Evolutionary conservation across 2,888 invertebrate species (phyloP).

Genomic region (Pseudococcus longispinus): DNA sequence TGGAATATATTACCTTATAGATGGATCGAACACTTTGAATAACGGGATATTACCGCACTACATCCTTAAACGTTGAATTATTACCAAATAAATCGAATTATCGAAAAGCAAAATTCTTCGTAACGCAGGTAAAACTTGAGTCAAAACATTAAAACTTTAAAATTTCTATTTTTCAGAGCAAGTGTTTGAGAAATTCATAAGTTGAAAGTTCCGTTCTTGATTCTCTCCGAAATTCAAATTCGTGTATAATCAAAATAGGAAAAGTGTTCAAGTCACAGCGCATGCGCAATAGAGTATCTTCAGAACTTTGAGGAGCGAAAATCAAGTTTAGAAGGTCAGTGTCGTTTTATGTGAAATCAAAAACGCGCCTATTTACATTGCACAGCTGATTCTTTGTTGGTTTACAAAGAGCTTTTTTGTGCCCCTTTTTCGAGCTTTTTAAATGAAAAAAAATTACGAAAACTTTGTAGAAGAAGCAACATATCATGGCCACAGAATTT

Average conservation of each 20-base stretch:
- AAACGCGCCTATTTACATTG: slow-evolving; percentile 20
- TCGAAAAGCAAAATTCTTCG: background rate
- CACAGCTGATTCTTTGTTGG: background rate
- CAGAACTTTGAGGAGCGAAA: too few species aligned
- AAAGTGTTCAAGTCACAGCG: slow-evolving; percentile 29
- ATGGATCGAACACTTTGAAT: background rate
- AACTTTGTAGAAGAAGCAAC: background rate
- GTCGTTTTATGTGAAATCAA: background rate
- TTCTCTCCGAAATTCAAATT: background rate
- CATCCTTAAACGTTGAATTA: background rate
- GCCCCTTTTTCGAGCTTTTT: too few species aligned
- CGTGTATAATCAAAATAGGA: slow-evolving; percentile 23
- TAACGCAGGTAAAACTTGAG: background rate
- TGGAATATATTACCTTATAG: background rate
- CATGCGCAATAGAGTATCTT: slow-evolving; percentile 10
- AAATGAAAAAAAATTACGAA: too few species aligned
- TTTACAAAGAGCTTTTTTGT: too few species aligned
- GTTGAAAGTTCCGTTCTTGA: slow-evolving; percentile 20
- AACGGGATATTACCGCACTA: slow-evolving; percentile 5
- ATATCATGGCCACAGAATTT: too few species aligned
- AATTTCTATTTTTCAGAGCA: background rate
- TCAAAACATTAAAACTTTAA: background rate
- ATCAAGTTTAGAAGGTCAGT: background rate
- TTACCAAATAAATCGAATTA: background rate
- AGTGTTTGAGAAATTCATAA: slow-evolving; percentile 21